Conservation (phyloP, 2,113 vertebrate species). For the Aphelocoma coerulescens region DNA sequence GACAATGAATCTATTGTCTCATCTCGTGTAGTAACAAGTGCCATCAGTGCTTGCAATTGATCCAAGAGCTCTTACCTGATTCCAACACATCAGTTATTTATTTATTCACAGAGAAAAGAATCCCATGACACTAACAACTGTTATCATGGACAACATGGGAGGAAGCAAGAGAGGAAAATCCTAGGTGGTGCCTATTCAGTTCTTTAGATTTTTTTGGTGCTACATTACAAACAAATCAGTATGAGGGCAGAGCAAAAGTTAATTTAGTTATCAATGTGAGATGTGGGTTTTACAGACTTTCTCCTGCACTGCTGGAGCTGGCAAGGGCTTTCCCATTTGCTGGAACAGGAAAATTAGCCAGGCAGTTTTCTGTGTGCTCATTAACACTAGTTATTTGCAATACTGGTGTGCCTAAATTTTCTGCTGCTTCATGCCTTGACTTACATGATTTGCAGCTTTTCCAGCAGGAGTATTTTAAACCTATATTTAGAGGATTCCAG, state of each 20-base stretch:
- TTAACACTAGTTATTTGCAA: background rate
- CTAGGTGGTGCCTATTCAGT: background rate
- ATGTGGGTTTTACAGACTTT: background rate
- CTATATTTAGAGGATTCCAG: background rate
- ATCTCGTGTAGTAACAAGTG: constrained; percentile 34
- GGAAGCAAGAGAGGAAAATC: constrained; percentile 11
- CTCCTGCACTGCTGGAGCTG: background rate
- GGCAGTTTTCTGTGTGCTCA: background rate
- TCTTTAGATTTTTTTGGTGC: background rate
- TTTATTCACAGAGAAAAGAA: constrained; percentile 32
- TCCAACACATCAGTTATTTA: constrained; percentile 27
- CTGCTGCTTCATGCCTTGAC: background rate
- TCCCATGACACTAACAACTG: background rate
- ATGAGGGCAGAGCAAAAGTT: background rate
- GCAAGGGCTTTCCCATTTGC: background rate
- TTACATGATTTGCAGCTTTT: background rate
- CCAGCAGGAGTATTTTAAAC: background rate
- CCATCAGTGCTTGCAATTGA: constrained; percentile 17
- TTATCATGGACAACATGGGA: background rate
- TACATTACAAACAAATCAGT: background rate
- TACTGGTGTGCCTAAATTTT: background rate
- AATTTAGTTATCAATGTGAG: background rate
- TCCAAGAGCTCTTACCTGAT: constrained; percentile 51
- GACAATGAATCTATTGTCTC: constrained; percentile 44
- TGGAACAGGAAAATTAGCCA: background rate